phyloP scores from a whole-genome alignment of 2,888 invertebrate species.

The Maniola hyperantus region DNA sequence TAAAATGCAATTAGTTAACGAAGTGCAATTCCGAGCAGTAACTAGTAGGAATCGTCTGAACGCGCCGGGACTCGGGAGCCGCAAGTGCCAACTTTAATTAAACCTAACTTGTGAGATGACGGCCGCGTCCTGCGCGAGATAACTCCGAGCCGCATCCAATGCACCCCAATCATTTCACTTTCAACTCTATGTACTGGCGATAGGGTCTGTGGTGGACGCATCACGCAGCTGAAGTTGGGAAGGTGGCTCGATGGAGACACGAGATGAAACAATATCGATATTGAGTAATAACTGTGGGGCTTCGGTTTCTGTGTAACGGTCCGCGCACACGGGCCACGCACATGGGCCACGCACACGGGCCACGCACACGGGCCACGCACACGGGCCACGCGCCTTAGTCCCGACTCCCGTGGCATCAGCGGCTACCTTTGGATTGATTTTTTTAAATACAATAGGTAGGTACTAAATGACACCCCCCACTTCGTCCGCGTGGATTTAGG shows the following conservation, averaged over 20 bases:
- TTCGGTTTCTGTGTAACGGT: neutral
- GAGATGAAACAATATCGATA: constrained; percentile 14
- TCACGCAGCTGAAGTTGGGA: constrained; percentile 36
- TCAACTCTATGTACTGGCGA: constrained; percentile 42
- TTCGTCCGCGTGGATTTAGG: no score
- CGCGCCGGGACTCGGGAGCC: constrained; percentile 45
- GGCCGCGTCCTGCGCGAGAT: constrained; percentile 67
- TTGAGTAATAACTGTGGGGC: constrained; percentile 56
- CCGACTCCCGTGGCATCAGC: no score
- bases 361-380: no score
- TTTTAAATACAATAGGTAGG: no score
- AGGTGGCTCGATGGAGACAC: neutral
- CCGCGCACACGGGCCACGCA: no score
- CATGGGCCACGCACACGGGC: no score
- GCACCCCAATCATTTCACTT: constrained; percentile 28
- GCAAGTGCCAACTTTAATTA: constrained; percentile 72
- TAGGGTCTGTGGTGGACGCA: constrained; percentile 37
- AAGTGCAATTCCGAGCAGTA: constrained; percentile 54
- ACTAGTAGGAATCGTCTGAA: constrained; percentile 60
- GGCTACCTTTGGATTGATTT: no score
- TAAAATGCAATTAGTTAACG: constrained; percentile 65
- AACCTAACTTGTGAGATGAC: constrained; percentile 74
- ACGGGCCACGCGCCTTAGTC: no score
- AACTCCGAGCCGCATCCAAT: constrained; percentile 49
- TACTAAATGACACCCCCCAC: no score